Percentiles rank a stretch among this genome's conserved stretches.
phyloP scores from a whole-genome alignment of 2,797 vertebrate genomes.

The Lates japonicus region DNA sequence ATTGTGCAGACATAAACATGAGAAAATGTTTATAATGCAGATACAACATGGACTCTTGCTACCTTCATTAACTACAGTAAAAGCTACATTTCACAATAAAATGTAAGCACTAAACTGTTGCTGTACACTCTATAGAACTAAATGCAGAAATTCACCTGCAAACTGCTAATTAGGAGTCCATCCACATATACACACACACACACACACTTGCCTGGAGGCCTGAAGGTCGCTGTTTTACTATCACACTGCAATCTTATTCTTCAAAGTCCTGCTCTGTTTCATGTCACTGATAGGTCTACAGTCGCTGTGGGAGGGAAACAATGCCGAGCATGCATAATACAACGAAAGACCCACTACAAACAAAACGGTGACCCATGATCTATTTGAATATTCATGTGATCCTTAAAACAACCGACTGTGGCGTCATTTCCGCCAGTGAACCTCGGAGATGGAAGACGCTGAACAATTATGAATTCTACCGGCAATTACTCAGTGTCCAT shows the following conservation, averaged over 20 bases:
- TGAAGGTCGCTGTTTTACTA: constrained; percentile 31
- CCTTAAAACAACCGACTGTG: constrained; percentile 75
- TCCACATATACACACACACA: neutral
- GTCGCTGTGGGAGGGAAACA: constrained; percentile 64
- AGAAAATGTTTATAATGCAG: neutral
- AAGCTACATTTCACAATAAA: constrained; percentile 24
- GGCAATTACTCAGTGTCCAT: constrained; percentile 83
- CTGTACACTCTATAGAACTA: neutral
- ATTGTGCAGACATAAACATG: neutral
- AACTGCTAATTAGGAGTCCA: constrained; percentile 17
- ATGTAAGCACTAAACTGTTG: constrained; percentile 8
- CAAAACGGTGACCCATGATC: constrained; percentile 63
- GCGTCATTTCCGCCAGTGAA: constrained; percentile 81
- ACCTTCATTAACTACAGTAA: neutral
- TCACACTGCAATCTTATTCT: constrained; percentile 40
- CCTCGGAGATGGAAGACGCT: constrained; percentile 82
- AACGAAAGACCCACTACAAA: constrained; percentile 59
- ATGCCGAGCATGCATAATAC: constrained; percentile 66
- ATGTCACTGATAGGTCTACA: constrained; percentile 9
- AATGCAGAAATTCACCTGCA: constrained; percentile 23
- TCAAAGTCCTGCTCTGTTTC: constrained; percentile 65
- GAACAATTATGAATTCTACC: constrained; percentile 86
- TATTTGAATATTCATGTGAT: constrained; percentile 78
- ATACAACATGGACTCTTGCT: neutral
- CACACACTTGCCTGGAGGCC: neutral